Conservation (phyloP, 2,113 vertebrate species). For the Pelmatolapia mariae region DNA sequence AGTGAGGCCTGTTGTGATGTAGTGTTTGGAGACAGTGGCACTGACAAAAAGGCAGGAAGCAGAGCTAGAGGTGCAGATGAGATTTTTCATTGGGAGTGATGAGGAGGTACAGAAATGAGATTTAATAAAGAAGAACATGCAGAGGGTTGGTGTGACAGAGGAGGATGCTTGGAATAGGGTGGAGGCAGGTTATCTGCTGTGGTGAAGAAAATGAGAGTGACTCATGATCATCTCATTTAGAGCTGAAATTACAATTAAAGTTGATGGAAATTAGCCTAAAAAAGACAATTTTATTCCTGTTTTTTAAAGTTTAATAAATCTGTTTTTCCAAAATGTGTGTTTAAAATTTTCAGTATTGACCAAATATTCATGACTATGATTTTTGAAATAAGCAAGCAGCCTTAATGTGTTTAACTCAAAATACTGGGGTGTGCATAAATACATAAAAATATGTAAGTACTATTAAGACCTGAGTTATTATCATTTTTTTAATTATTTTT, state of each 20-base stretch:
- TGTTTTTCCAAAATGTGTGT: neutral
- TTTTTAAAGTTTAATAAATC: neutral
- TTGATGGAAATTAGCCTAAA: neutral
- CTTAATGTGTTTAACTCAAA: neutral
- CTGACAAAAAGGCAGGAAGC: neutral
- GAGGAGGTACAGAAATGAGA: neutral
- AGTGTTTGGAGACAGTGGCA: neutral
- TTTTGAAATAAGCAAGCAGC: neutral
- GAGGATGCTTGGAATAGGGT: neutral
- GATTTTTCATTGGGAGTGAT: accelerated
- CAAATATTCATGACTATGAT: neutral
- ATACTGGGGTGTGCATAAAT: neutral
- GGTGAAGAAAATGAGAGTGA: neutral
- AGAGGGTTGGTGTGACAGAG: neutral
- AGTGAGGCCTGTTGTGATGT: neutral
- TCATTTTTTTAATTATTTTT: accelerated
- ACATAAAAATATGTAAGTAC: neutral
- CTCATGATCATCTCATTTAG: accelerated
- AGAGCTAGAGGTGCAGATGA: neutral
- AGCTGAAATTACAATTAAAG: neutral
- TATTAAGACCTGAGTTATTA: accelerated
- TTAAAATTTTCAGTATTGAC: neutral
- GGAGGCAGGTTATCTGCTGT: neutral
- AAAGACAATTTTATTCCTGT: accelerated
- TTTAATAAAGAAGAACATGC: neutral